These are phyloP conservation scores for Papilio protenor DNA, from an alignment of 2,888 invertebrate species.

Conservation along the genomic window DNA sequence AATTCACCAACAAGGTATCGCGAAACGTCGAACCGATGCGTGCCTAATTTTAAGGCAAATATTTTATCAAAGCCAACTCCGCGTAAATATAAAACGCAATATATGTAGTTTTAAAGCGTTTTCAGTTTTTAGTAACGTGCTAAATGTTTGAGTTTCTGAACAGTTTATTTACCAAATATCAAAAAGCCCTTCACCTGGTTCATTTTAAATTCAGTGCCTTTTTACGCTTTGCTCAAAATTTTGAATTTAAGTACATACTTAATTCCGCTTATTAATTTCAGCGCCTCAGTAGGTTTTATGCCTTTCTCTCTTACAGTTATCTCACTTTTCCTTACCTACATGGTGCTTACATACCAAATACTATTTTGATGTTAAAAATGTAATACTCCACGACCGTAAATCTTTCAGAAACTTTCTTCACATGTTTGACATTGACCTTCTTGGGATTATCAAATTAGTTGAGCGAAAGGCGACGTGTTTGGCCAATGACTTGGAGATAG, in stretches of 20 bases:
- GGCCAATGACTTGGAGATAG: constrained; percentile 7
- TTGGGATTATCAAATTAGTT: constrained; percentile 15
- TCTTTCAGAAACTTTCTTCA: background rate
- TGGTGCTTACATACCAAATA: background rate
- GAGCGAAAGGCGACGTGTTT: constrained; percentile 27
- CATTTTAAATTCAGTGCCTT: background rate
- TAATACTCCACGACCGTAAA: background rate
- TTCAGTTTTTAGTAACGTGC: background rate
- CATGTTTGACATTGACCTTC: constrained; percentile 3
- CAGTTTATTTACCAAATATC: background rate
- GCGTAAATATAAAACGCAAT: background rate
- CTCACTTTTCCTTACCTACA: background rate
- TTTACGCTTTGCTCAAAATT: constrained; percentile 2
- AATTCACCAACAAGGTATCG: background rate
- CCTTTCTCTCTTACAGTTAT: background rate
- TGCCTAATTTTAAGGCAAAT: background rate
- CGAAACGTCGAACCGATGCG: background rate
- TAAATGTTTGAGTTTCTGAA: constrained; percentile 4
- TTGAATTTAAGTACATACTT: background rate
- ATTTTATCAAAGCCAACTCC: background rate
- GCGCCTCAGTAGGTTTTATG: background rate
- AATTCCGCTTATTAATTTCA: background rate
- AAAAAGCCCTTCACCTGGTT: background rate
- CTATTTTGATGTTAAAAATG: background rate
- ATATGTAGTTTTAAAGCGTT: background rate